Evolutionary conservation across 2,888 invertebrate genomes (phyloP), one percentile per base, ranked within the genome.

Genomic region (Abrostola tripartita): DNA sequence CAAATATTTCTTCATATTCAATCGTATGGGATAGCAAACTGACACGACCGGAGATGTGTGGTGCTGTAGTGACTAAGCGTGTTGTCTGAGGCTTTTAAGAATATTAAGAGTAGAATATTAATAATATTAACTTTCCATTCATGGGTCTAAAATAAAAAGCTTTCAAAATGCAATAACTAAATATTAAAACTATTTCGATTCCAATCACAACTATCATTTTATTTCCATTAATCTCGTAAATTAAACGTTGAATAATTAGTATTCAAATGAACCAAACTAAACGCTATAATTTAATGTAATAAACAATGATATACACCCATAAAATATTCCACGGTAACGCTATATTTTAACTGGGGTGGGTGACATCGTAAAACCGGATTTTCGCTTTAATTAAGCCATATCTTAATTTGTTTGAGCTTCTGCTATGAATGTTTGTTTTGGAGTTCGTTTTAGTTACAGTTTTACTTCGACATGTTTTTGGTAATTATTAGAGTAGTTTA

Each of bases 231-330:
- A 74, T 70, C 52, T 52, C 55, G 61, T 68, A 68, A 76, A 76
- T 71, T 69, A 62, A 79, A 53, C 64, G 37, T 71, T 74, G 65
- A 79, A 75, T 75, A 79, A 71, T 73, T 53, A 77, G 69, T 79
- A 78, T 75, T 77, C 73, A 73, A 76, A 74, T 78, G 62, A 66
- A 64, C 65, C 52, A 66, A 71, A 79, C 66, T 69, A 73, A 71
- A 65, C 55, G 60, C 49, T 40, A 65, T 61, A 68, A 71, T 71
- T 71, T 53, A 44, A 53, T 64, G 71, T 59, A 65, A 76, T 78
- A 76, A 78, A 78, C 66, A 71, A 74, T 68, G 65, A 71, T 77
- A 74, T 78, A 74, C 70, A 62, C 71, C 36, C 67, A 71, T 71
- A 76, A 79, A 77, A 76, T 81, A 79, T 81, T 75, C 68, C 61